A percentile compares a stretch with the other conserved stretches of the same genome.
Conservation (phyloP, 2,888 invertebrate genomes). For the Pollenia amentaria region DNA sequence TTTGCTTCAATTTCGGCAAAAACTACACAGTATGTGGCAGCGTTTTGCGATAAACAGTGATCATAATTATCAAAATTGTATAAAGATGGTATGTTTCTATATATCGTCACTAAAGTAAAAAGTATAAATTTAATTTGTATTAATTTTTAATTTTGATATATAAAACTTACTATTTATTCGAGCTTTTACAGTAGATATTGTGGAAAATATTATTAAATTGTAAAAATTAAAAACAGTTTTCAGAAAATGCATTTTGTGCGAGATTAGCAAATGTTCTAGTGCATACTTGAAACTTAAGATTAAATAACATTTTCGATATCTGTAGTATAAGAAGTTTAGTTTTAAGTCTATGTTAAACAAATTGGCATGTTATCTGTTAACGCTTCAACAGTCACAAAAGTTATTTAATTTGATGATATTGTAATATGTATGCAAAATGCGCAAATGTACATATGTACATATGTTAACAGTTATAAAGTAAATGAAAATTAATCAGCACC, state of each 20-base stretch:
- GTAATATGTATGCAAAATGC: not conserved
- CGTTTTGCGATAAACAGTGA: constrained; percentile 38
- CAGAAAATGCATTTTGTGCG: constrained; percentile 20
- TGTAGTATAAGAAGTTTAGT: constrained; percentile 12
- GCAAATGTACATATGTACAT: not conserved
- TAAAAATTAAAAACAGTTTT: not conserved
- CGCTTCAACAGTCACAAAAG: constrained; percentile 44
- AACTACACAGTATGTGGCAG: constrained; percentile 52
- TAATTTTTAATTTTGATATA: not conserved
- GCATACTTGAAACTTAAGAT: constrained; percentile 9
- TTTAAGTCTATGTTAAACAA: constrained; percentile 24
- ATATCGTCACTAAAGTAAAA: constrained; percentile 34
- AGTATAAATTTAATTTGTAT: not conserved
- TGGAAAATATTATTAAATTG: constrained; percentile 10
- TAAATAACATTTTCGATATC: constrained; percentile 6
- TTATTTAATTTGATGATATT: constrained; percentile 6
- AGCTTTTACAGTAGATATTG: not conserved
- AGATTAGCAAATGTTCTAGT: not conserved
- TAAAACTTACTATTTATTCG: constrained; percentile 55
- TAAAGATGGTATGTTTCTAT: constrained; percentile 53
- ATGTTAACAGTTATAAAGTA: not conserved
- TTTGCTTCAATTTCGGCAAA: constrained; percentile 65
- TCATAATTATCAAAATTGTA: constrained; percentile 65
- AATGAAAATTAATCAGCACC: constrained; percentile 16
- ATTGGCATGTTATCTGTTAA: constrained; percentile 45